Base-by-base conservation (phyloP, 1,140 invertebrate species). In the Geopemphigus sp. region DNA sequence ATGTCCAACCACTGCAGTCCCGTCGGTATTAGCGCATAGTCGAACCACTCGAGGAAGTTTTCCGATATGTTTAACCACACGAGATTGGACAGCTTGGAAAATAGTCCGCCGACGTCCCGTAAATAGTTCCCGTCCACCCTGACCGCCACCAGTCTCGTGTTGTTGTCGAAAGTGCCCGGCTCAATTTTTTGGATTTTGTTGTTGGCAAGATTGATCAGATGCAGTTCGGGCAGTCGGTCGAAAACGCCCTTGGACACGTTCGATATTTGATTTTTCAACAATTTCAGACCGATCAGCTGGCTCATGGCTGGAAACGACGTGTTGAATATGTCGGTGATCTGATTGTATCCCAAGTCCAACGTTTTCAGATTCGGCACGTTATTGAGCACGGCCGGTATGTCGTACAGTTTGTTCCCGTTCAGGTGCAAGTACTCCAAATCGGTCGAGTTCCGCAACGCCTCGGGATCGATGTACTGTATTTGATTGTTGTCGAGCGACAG, bases 1-100 rank as follows among this genome's bases (percentile, higher is more conserved):
- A 97, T 92, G 86, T 97, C 95, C 81, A 97, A 86, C 92, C 93
- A 95, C 86, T 95, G 92, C 66, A 97, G 87, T 81, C 92, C 91
- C 81, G 91, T 92, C 70, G 95, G 95, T 87, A 97, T 94, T 85
- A 95, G 90, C 64, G 93, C 93, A 84, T 96, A 97, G 84, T 96
- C 94, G 85, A 97, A 95, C 89, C 91, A 92, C 86, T 93, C 91
- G 57, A 97, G 88, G 80, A 91, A 90, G 87, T 97, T 97, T 84
- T 94, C 93, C 80, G 94, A 96, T 82, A 97, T 93, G 84, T 97
- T 97, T 61, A 97, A 86, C 93, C 94, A 95, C 47, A 95, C 91
- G 82, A 97, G 88, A 86, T 93, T 94, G 57, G 93, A 92, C 81
- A 97, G 87, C 84, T 95, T 94, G 1, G 90, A 89, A 84, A 97